These are phyloP conservation scores for Drosophila quadrilineata DNA, from an alignment of 1,140 invertebrate species.

Conservation along the genomic window DNA sequence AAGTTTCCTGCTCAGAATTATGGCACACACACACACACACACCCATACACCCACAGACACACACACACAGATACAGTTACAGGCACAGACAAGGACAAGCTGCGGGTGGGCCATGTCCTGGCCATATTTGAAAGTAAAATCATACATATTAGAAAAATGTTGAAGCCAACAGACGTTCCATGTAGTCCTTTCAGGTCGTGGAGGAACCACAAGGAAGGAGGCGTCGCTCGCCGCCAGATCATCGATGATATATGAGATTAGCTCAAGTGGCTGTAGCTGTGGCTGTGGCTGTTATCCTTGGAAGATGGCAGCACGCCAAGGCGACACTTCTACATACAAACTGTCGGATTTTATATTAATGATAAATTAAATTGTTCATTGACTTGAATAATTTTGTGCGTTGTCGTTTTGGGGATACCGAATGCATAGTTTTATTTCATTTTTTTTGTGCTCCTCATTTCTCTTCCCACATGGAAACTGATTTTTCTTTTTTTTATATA, in stretches of 20 bases:
- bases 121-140: slow-evolving; percentile 78
- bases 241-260: slow-evolving; percentile 77
- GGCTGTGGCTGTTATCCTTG: no score
- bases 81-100: slow-evolving; percentile 5
- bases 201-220: no score
- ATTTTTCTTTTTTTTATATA: background rate
- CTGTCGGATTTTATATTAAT: slow-evolving; percentile 79
- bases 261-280: slow-evolving; percentile 60
- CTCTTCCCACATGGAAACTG: background rate
- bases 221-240: slow-evolving; percentile 36
- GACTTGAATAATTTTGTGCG: slow-evolving; percentile 79
- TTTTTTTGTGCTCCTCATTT: slow-evolving; percentile 3
- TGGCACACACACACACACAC: slow-evolving; percentile 30
- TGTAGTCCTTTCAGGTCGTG: no score
- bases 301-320: slow-evolving; percentile 74
- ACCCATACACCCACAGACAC: background rate
- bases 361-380: slow-evolving; percentile 80
- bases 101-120: slow-evolving; percentile 17
- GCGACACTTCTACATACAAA: slow-evolving; percentile 56
- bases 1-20: slow-evolving; percentile 70
- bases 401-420: slow-evolving; percentile 54
- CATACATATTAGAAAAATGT: slow-evolving; percentile 74
- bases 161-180: slow-evolving; percentile 22
- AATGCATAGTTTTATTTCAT: slow-evolving; percentile 47
- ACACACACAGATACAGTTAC: background rate